A percentile compares a stretch with the other conserved stretches of the same genome.
These are phyloP conservation scores for Apolygus lucorum DNA, from an alignment of 1,140 invertebrate species.

Conservation along the genomic window DNA sequence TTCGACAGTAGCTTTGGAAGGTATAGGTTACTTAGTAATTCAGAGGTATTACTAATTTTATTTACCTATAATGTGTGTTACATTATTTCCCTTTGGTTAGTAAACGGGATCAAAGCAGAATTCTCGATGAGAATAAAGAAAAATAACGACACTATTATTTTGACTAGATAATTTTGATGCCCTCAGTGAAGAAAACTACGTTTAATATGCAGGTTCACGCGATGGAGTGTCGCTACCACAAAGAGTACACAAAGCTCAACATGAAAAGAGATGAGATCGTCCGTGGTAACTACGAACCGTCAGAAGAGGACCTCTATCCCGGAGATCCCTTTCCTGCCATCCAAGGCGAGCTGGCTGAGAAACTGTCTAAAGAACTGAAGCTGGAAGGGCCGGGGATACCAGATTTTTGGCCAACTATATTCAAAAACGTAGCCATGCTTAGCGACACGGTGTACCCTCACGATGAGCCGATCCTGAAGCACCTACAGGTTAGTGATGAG, in stretches of 20 bases:
- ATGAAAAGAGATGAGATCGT: conserved; percentile 48
- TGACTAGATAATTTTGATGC: too few species aligned
- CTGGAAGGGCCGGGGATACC: conserved; percentile 68
- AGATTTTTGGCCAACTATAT: conserved; percentile 94
- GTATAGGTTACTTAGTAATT: too few species aligned
- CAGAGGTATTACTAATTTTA: too few species aligned
- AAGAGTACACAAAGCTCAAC: conserved; percentile 69
- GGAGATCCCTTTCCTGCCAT: not conserved
- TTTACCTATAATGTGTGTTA: too few species aligned
- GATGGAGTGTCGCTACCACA: conserved; percentile 84
- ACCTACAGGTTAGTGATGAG: too few species aligned
- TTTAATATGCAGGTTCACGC: conserved; percentile 74
- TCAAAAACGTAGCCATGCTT: conserved; percentile 85
- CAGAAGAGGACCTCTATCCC: conserved; percentile 61
- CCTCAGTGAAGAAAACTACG: too few species aligned
- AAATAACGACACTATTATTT: too few species aligned
- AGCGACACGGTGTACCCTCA: conserved; percentile 87
- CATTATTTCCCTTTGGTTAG: too few species aligned
- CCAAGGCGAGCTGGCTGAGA: not conserved
- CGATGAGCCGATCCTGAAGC: conserved; percentile 89
- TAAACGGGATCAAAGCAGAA: too few species aligned
- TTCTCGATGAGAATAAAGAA: too few species aligned
- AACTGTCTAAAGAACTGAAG: conserved; percentile 6
- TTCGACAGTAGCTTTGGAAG: too few species aligned
- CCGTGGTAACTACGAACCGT: conserved; percentile 73